Conservation (phyloP, 2,797 vertebrate genomes). For the Synanceia verrucosa region DNA sequence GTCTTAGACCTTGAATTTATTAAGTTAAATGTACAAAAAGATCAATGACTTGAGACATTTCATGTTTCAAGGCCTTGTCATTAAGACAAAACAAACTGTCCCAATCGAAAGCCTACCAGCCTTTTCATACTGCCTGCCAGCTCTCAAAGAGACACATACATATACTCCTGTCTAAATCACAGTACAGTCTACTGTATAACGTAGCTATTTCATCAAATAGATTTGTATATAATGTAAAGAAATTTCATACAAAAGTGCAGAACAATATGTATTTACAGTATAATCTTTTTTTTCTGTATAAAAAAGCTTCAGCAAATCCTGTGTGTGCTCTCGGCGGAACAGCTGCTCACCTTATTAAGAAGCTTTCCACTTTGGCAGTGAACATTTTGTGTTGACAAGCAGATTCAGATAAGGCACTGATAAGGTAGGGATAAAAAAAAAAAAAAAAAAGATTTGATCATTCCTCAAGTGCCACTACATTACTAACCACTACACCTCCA, state of each 20-base stretch:
- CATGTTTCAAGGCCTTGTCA: conserved; percentile 82
- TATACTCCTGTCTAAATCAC: conserved; percentile 65
- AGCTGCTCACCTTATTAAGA: conserved; percentile 58
- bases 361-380: conserved; percentile 71
- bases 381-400: conserved; percentile 63
- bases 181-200: conserved; percentile 75
- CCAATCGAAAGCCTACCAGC: conserved; percentile 78
- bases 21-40: conserved; percentile 87
- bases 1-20: conserved; percentile 81
- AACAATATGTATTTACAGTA: conserved; percentile 83
- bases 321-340: conserved; percentile 64
- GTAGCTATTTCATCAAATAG: conserved; percentile 72
- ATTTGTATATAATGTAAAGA: conserved; percentile 80
- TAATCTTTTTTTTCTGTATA: conserved; percentile 66
- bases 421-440: too few species aligned
- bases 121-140: conserved; percentile 60
- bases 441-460: conserved; percentile 60
- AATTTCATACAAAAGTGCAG: conserved; percentile 80
- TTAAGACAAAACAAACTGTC: conserved; percentile 77
- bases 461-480: conserved; percentile 59
- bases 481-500: conserved; percentile 20
- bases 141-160: conserved; percentile 65
- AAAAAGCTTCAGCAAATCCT: conserved; percentile 70
- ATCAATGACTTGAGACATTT: conserved; percentile 76
- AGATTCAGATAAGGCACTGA: conserved; percentile 81